Evolutionary conservation across 1,140 invertebrate species (phyloP).

Genomic region (Lycorma delicatula): DNA sequence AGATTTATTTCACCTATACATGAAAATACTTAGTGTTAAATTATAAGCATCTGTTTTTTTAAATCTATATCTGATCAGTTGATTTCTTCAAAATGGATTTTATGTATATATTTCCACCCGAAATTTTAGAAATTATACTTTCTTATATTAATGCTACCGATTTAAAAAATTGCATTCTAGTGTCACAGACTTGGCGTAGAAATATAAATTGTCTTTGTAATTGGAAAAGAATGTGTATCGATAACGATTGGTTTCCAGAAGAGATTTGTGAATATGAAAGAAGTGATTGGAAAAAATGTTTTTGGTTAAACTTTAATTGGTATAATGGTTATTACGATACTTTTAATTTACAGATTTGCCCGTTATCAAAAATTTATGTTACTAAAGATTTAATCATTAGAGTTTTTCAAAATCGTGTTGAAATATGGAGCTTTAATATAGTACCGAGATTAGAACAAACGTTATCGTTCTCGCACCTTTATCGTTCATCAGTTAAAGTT

Average conservation of each 20-base stretch:
- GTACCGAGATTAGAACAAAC: background rate
- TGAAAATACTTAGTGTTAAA: no score
- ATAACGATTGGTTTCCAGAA: slow-evolving; percentile 1
- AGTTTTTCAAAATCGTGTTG: background rate
- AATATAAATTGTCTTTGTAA: background rate
- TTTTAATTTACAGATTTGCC: background rate
- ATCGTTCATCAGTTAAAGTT: background rate
- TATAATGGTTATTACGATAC: background rate
- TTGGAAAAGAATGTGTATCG: background rate
- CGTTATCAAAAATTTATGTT: background rate
- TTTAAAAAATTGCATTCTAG: background rate
- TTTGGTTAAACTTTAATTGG: background rate
- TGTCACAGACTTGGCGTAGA: background rate
- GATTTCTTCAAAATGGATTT: no score
- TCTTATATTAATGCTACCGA: background rate
- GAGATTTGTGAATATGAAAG: background rate
- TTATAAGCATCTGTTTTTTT: no score
- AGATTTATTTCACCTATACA: no score
- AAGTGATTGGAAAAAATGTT: background rate
- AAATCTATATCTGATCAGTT: no score
- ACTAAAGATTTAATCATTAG: background rate
- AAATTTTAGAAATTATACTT: background rate
- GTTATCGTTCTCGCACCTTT: background rate
- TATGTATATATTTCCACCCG: background rate
- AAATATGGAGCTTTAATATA: background rate